Conservation (phyloP, 2,113 vertebrate species). For the Mormoops blainvillei region DNA sequence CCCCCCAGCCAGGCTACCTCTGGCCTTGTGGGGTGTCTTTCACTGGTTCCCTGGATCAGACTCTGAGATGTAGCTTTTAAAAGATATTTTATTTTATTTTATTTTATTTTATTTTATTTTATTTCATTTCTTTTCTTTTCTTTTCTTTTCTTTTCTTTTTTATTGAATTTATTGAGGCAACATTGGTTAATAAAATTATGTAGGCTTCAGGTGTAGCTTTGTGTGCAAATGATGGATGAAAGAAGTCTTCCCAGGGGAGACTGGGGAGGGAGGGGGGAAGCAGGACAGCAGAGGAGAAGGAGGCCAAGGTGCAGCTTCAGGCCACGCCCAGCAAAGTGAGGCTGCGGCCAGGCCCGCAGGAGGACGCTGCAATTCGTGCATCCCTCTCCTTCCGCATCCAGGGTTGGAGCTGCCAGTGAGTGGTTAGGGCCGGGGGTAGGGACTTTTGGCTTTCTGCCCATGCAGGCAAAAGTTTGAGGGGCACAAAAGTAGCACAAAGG, state of each 20-base stretch:
- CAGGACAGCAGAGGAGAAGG: not conserved
- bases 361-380: accelerated
- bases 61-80: not conserved
- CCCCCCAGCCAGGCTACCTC: not conserved
- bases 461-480: not conserved
- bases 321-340: not conserved
- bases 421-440: too few relatives aligned
- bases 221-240: not conserved
- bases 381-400: not conserved
- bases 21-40: not conserved
- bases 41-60: not conserved
- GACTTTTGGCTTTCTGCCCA: not conserved
- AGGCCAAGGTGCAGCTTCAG: not conserved
- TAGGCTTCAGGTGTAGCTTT: not conserved
- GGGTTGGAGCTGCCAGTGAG: not conserved
- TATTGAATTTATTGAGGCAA: not conserved
- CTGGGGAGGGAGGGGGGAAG: not conserved
- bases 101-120: too few relatives aligned
- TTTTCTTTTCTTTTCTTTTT: not conserved
- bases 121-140: not conserved
- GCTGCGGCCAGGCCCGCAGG: not conserved
- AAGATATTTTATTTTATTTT: too few relatives aligned
- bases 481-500: too few relatives aligned
- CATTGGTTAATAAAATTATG: too few relatives aligned
- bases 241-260: not conserved